Base-by-base conservation (phyloP, 2,113 vertebrate genomes). In the Bos javanicus region DNA sequence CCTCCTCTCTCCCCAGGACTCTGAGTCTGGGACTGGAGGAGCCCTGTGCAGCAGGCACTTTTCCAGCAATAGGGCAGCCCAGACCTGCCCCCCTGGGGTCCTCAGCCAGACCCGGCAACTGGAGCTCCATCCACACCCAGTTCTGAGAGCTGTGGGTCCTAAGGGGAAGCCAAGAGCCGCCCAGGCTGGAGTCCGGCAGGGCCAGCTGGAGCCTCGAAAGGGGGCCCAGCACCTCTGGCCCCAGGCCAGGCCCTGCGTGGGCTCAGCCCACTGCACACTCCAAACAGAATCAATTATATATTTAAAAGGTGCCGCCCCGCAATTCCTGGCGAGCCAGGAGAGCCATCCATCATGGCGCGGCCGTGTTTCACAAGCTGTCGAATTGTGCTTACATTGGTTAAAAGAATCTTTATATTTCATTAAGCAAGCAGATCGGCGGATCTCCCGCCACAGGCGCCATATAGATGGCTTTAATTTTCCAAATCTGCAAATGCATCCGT, bases 391-490 rank as follows among this genome's bases (percentile, higher is more conserved):
- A 99, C 99, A 99, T 99, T 99, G 99, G 99, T 99, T 99, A 99
- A 99, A 99, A 99, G 99, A 99, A 99, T 99, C 99, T 99, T 99
- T 99, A 99, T 99, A 99, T 99, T 99, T 99, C 99, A 99, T 99
- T 99, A 99, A 99, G 99, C 99, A 99, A 99, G 98, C 99, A 99
- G 99, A 99, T 99, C 99, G 98, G 99, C 99, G 98, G 99, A 99
- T 99, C 98, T 98, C 98, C 99, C 96, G 98, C 98, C 98, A 99
- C 99, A 98, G 98, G 96, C 98, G 98, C 99, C 98, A 98, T 99
- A 99, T 99, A 98, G 98, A 99, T 99, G 99, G 98, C 98, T 99
- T 99, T 99, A 99, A 99, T 99, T 99, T 99, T 98, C 98, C 98
- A 98, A 99, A 98, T 98, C 98, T 99, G 98, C 98, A 99, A 99